phyloP scores from a whole-genome alignment of 2,113 vertebrate species.

The Thalassoma bifasciatum region DNA sequence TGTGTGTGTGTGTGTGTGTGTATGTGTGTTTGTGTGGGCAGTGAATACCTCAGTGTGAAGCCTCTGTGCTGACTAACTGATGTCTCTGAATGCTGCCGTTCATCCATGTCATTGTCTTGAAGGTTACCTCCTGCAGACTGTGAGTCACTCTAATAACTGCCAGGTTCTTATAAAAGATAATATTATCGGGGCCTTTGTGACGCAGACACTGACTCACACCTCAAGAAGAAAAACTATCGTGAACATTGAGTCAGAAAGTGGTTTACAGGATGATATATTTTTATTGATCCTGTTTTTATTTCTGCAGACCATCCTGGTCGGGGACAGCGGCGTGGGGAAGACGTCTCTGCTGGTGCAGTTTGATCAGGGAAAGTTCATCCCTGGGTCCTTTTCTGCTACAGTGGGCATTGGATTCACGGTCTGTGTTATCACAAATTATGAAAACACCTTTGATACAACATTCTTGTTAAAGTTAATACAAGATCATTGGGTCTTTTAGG shows the following conservation, averaged over 20 bases:
- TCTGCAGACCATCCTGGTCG: constrained; percentile 90
- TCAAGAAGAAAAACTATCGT: not conserved
- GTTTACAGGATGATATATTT: not conserved
- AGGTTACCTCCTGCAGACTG: constrained; percentile 32
- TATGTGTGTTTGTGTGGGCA: constrained; percentile 10
- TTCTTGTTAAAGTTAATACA: too few relatives aligned
- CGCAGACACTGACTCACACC: constrained; percentile 56
- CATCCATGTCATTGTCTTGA: constrained; percentile 42
- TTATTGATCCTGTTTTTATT: not conserved
- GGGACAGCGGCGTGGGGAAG: constrained; percentile 93
- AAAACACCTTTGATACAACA: not conserved
- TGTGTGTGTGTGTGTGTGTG: not conserved
- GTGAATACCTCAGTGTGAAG: constrained; percentile 19
- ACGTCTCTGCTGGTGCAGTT: constrained; percentile 94
- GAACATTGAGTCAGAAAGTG: not conserved
- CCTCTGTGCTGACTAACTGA: constrained; percentile 32
- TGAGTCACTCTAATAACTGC: constrained; percentile 50
- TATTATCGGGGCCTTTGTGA: constrained; percentile 27
- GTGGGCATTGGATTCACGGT: constrained; percentile 96
- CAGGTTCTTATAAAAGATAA: constrained; percentile 26
- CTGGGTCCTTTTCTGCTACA: constrained; percentile 91
- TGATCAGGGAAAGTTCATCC: constrained; percentile 95
- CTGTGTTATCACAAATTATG: constrained; percentile 58
- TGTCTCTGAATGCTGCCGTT: constrained; percentile 26
- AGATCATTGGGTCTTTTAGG: too few relatives aligned